Evolutionary conservation across 1,140 invertebrate species (phyloP), one percentile per base, ranked within the genome.

Genomic region (Charaxes varanes): DNA sequence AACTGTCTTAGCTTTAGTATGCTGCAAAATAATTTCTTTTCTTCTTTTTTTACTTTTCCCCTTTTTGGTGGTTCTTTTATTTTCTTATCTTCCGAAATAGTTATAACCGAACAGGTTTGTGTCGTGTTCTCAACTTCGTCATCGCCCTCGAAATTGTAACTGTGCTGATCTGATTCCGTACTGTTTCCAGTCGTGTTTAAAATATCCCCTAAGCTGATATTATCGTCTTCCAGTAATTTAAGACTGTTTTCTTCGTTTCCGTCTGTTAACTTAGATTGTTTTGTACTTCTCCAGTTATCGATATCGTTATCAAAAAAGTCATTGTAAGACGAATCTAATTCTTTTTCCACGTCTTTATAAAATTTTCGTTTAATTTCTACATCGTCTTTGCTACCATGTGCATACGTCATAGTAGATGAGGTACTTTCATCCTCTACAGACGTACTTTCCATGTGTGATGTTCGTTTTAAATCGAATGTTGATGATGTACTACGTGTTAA

Each of bases 251-350:
- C n/a, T n/a, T n/a, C n/a, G n/a, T n/a, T n/a, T n/a, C n/a, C n/a
- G n/a, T n/a, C n/a, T n/a, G n/a, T n/a, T n/a, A 22, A 16, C 50
- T 43, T 43, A 28, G 31, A 4, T 31, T 31, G 36, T 42, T 48
- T 67, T 41, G 31, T 55, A 15, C 22, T 40, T 10, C 17, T 42
- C 17, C 38, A 33, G 26, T 46, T 44, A 24, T 52, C 42, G 4
- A 68, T 62, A 13, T 69, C 59, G 31, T 47, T 51, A 36, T 64
- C 55, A 56, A 73, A 62, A 44, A 69, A 55, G 42, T 58, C 55
- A 12, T 60, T 64, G 40, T 70, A 62, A 12, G 40, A 36, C 10
- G 38, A 13, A 7, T 65, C 57, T 5, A 32, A 24, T 18, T 64
- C 54, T 46, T 62, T 62, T 24, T 57, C 59, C 22, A 12, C 8